phyloP scores from a whole-genome alignment of 2,888 invertebrate genomes.

The Apotomis turbidana region DNA sequence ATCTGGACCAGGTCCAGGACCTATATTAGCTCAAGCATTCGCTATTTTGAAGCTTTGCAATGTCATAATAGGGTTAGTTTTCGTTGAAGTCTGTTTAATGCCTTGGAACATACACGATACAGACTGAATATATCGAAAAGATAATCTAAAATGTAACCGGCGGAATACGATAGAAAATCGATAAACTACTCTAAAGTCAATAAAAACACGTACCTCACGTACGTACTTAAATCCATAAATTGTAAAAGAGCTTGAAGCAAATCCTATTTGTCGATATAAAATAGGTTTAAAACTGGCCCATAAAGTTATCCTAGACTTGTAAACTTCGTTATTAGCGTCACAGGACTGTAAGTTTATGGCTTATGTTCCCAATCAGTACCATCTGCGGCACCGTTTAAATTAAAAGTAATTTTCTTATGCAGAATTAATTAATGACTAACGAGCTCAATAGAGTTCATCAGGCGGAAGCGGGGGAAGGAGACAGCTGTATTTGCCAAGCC shows the following conservation, averaged over 20 bases:
- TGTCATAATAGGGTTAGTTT: too few species aligned
- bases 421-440: slow-evolving; percentile 84
- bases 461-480: slow-evolving; percentile 74
- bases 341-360: slow-evolving; percentile 37
- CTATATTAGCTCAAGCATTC: too few species aligned
- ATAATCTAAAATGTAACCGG: background rate
- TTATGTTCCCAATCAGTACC: slow-evolving; percentile 56
- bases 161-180: background rate
- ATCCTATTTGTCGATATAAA: slow-evolving; percentile 31
- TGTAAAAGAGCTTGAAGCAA: slow-evolving; percentile 21
- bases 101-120: too few species aligned
- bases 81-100: too few species aligned
- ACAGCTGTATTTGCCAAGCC: slow-evolving; percentile 48
- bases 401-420: slow-evolving; percentile 84
- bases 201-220: background rate
- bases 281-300: slow-evolving; percentile 21
- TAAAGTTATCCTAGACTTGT: slow-evolving; percentile 26
- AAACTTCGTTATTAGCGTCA: slow-evolving; percentile 32
- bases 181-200: background rate
- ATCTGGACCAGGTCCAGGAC: too few species aligned
- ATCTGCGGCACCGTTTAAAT: slow-evolving; percentile 80
- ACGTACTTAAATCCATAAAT: slow-evolving; percentile 19
- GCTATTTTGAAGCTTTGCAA: too few species aligned
- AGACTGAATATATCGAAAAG: too few species aligned
- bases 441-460: slow-evolving; percentile 83